Base-by-base conservation (phyloP, 2,797 vertebrate species). In the Ataeniobius toweri region DNA sequence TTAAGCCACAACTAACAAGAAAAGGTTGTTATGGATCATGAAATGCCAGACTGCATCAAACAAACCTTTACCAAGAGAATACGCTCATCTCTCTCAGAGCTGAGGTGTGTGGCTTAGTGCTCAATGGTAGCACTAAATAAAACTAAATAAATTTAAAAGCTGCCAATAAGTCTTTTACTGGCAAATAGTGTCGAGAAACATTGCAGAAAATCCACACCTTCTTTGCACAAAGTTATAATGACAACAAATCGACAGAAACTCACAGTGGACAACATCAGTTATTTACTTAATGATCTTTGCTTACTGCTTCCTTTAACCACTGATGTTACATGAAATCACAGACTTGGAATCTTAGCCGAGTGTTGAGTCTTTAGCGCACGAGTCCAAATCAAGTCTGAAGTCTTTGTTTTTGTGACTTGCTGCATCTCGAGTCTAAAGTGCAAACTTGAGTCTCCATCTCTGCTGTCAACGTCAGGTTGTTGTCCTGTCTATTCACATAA, bases 401-500 rank as follows among this genome's bases (percentile, higher is more conserved):
- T 56, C 55, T 56, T 56, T 56, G 55, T 6, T 53, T 53, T 53
- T 53, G 18, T 18, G 6, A 53, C 18, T 20, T 55, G 50, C 8
- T 6, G 18, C 22, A 6, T 22, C 18, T 55, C 20, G 7, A 22
- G 18, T 55, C 53, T 55, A 55, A 5, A 51, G 22, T 55, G 18
- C 53, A 22, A 55, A 55, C 20, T 55, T 24, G 4, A 51, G 18
- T 24, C 22, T 20, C 20, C 6, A 24, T 55, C 63, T 65, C 18
- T 41, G 36, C 77, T 77, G 77, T 72, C 59, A 77, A 75, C 73
- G 74, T 73, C 65, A 72, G 22, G 71, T 83, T 8, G 58, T 81
- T 80, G 63, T 78, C 74, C 46, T 84, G 77, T 80, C 80, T 78
- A n/a, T 71, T 85, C 82, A 79, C 80, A 83, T 65, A 80, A 61